Evolutionary conservation across 2,888 invertebrate species (phyloP), one percentile per base, ranked within the genome.

Genomic region (Lycophotia porphyrea): DNA sequence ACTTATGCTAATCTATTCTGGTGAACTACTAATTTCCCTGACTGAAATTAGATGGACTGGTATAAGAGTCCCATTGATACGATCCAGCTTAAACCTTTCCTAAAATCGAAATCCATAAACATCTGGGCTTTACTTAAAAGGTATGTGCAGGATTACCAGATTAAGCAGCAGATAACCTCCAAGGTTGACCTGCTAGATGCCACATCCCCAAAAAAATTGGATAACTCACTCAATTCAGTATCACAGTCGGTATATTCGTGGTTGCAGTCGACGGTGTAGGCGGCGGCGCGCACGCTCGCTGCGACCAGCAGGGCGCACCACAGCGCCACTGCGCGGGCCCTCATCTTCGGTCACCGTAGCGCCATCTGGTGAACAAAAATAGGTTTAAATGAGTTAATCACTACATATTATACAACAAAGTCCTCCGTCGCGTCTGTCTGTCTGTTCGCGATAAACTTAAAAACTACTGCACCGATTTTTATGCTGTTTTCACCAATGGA

Each of bases 181-280:
- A 5, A 44, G 18, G 44, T 44, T 44, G 44, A 44, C 15, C n/a
- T n/a, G n/a, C n/a, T n/a, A n/a, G n/a, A n/a, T n/a, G n/a, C n/a
- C n/a, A n/a, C n/a, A n/a, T n/a, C n/a, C n/a, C n/a, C n/a, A n/a
- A n/a, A n/a, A n/a, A n/a, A n/a, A n/a, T n/a, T n/a, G n/a, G n/a
- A n/a, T n/a, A 74, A 93, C 95, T 95, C 69, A 96, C 96, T 94
- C 5, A 96, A 90, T 86, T 96, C 96, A 27, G 93, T 93, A 72
- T 96, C 96, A 84, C 96, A 96, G 92, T 96, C 96, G 0, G 96
- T 92, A 86, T 95, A 96, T 86, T 96, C 96, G 87, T 93, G 95
- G 92, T 96, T 95, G 92, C 96, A 96, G 92, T 96, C 96, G 81
- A 96, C 94, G 64, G 96, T 96, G 93, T 94, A 96, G 13, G 94